phyloP scores from a whole-genome alignment of 2,888 invertebrate genomes.

The Heteropelma amictum region DNA sequence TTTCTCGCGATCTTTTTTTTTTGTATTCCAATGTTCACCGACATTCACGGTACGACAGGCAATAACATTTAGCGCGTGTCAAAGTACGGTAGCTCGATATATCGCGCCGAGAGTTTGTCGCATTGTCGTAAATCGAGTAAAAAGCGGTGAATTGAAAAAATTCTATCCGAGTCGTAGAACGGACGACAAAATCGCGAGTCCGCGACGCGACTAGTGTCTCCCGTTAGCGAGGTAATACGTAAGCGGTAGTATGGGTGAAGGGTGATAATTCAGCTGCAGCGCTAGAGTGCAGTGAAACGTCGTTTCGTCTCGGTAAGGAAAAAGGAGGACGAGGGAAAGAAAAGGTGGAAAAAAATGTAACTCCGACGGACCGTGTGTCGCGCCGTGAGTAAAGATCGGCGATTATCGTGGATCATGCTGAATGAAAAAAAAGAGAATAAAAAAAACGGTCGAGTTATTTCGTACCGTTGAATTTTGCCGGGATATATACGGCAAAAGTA shows the following conservation, averaged over 20 bases:
- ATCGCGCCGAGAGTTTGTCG: conserved; percentile 4
- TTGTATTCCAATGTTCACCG: not conserved
- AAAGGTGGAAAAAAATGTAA: not conserved
- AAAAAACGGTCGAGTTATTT: conserved; percentile 19
- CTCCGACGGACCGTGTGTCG: too few relatives aligned
- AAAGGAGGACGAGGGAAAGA: conserved; percentile 15
- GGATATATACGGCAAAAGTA: not conserved
- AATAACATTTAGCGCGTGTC: not conserved
- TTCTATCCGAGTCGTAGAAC: not conserved
- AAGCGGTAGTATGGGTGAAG: not conserved
- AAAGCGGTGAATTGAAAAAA: not conserved
- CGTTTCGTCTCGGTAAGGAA: conserved; percentile 20
- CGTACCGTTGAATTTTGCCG: not conserved
- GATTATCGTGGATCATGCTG: conserved; percentile 31
- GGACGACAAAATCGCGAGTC: conserved; percentile 18
- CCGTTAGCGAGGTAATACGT: not conserved
- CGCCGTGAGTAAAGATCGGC: conserved; percentile 6
- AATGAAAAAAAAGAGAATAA: too few relatives aligned
- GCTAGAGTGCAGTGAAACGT: not conserved
- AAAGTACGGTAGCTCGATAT: not conserved
- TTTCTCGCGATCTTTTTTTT: not conserved
- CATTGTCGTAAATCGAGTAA: not conserved
- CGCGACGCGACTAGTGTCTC: not conserved
- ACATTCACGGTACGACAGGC: not conserved
- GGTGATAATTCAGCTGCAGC: conserved; percentile 3